Conservation (phyloP, 2,888 invertebrate species). For the Glyphotaelius pellucidus region DNA sequence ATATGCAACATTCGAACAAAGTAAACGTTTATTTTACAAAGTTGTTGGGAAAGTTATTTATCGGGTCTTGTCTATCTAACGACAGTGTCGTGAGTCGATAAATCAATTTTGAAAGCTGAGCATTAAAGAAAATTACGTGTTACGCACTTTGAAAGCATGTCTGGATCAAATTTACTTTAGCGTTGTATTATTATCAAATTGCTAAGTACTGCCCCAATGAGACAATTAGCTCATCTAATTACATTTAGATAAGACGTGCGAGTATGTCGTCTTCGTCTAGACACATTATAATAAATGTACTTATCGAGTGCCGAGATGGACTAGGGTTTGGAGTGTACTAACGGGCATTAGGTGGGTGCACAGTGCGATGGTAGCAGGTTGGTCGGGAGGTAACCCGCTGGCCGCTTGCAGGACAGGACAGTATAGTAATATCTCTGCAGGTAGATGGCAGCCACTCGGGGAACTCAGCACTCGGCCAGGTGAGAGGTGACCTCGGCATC, state of each 20-base stretch:
- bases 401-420: constrained; percentile 15
- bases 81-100: not conserved
- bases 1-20: not conserved
- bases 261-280: not conserved
- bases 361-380: not conserved
- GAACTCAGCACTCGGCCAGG: not conserved
- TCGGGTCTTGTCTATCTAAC: not conserved
- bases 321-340: not conserved
- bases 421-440: constrained; percentile 19
- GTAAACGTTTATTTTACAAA: not conserved
- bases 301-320: not conserved
- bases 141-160: not conserved
- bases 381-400: not conserved
- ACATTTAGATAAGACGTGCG: not conserved
- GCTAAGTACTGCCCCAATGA: not conserved
- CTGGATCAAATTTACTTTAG: not conserved
- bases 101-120: not conserved
- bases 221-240: not conserved
- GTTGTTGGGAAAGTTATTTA: not conserved
- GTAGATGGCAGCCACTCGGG: constrained; percentile 8
- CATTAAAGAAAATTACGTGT: not conserved
- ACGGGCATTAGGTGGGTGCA: not conserved
- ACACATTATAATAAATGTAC: not conserved
- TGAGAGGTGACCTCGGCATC: constrained; percentile 29
- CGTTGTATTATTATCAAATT: not conserved